These are phyloP conservation scores for Caenorhabditis panamensis DNA, from an alignment of 2,888 invertebrate species.

Conservation along the genomic window DNA sequence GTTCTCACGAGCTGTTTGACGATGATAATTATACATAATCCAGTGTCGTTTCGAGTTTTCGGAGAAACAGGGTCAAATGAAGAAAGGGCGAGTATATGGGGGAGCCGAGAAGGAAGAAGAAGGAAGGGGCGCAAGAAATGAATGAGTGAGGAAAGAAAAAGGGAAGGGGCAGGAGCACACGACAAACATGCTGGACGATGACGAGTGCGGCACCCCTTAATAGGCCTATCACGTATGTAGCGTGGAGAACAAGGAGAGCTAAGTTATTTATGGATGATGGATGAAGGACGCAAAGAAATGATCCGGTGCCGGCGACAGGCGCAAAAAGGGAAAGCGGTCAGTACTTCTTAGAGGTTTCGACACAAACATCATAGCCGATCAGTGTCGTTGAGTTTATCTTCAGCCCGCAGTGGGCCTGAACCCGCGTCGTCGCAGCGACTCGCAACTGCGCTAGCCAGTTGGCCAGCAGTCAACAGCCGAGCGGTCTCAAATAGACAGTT, in stretches of 20 bases:
- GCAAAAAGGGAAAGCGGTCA: constrained; percentile 49
- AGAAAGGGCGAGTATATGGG: background rate
- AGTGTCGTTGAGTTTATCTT: constrained; percentile 52
- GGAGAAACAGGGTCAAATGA: background rate
- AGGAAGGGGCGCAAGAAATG: constrained; percentile 30
- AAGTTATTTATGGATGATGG: constrained; percentile 43
- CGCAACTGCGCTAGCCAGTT: constrained; percentile 36
- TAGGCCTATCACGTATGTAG: constrained; percentile 53
- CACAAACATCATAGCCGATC: constrained; percentile 58
- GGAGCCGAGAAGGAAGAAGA: background rate
- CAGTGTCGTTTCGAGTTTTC: background rate
- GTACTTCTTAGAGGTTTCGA: constrained; percentile 66
- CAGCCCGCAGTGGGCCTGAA: constrained; percentile 55
- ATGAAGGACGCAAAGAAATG: background rate
- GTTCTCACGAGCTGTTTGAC: constrained; percentile 27
- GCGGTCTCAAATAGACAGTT: background rate
- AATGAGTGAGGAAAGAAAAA: constrained; percentile 23
- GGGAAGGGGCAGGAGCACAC: constrained; percentile 18
- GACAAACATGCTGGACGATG: constrained; percentile 51
- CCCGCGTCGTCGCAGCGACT: constrained; percentile 18
- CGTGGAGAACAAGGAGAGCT: constrained; percentile 9
- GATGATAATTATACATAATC: constrained; percentile 39
- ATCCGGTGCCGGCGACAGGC: background rate
- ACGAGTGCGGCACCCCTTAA: constrained; percentile 53
- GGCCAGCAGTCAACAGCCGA: constrained; percentile 41